A percentile compares a stretch with the other conserved stretches of the same genome.
Evolutionary conservation across 2,888 invertebrate genomes (phyloP).

Genomic region (Perizoma flavofasciatum): DNA sequence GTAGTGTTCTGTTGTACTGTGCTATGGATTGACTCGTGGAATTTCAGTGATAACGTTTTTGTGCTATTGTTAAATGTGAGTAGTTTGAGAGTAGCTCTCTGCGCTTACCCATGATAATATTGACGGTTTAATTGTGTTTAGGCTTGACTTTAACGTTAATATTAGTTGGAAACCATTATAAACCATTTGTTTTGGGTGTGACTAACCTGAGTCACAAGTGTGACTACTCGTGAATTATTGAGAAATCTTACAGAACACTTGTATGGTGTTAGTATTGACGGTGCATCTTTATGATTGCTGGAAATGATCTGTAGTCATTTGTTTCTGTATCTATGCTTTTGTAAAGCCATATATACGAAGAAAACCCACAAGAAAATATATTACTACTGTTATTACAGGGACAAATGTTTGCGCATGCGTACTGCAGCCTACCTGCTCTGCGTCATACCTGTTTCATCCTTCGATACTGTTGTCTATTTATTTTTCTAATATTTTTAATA

Average conservation of each 20-base stretch:
- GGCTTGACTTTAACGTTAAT: neutral
- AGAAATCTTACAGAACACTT: neutral
- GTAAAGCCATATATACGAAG: constrained; percentile 22
- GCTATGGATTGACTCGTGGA: constrained; percentile 44
- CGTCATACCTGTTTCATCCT: constrained; percentile 56
- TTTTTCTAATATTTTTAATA: constrained; percentile 22
- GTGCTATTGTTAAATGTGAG: constrained; percentile 60
- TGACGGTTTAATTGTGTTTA: constrained; percentile 16
- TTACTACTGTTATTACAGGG: constrained; percentile 56
- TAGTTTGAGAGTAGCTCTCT: constrained; percentile 45
- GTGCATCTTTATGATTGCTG: neutral
- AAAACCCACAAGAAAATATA: constrained; percentile 45
- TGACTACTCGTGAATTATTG: too few species aligned
- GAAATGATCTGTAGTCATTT: neutral
- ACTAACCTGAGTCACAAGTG: constrained; percentile 4
- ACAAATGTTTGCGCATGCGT: constrained; percentile 55
- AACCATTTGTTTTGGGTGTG: constrained; percentile 17
- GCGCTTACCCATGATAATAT: constrained; percentile 40
- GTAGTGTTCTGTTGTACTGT: constrained; percentile 52
- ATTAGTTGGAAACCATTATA: neutral
- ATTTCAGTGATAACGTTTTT: constrained; percentile 42
- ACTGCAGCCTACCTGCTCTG: constrained; percentile 47
- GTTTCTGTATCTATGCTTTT: neutral
- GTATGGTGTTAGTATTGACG: neutral
- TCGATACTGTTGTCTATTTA: constrained; percentile 33